phyloP scores from a whole-genome alignment of 1,140 invertebrate genomes.

The Ips typographus region DNA sequence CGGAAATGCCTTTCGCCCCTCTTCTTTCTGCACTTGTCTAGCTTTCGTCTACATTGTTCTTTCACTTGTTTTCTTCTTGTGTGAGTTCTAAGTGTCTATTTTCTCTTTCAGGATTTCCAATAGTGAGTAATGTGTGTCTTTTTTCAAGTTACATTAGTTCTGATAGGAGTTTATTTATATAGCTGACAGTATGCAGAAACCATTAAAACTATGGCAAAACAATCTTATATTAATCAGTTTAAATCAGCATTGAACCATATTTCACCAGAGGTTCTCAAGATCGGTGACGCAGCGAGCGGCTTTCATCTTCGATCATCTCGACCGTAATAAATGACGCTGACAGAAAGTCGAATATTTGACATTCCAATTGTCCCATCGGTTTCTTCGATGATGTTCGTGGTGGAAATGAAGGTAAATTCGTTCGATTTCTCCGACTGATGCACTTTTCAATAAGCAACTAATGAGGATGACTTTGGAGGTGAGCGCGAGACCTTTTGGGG shows the following conservation, averaged over 20 bases:
- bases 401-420: background rate
- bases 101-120: too few species aligned
- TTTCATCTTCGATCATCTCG: conserved; percentile 22
- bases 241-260: background rate
- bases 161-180: too few species aligned
- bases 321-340: conserved; percentile 36
- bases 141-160: too few species aligned
- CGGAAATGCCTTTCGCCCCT: too few species aligned
- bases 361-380: conserved; percentile 27
- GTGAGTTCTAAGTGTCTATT: too few species aligned
- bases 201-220: too few species aligned
- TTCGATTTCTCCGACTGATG: conserved; percentile 26
- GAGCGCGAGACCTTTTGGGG: conserved; percentile 32
- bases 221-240: too few species aligned
- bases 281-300: conserved; percentile 9
- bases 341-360: conserved; percentile 32
- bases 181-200: too few species aligned
- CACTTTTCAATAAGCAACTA: conserved; percentile 49
- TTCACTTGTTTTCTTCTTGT: too few species aligned
- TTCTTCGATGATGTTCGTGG: background rate
- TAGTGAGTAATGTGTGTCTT: too few species aligned
- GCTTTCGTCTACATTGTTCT: too few species aligned
- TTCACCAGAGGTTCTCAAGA: conserved; percentile 6
- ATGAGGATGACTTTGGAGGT: conserved; percentile 48
- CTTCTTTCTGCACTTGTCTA: too few species aligned